Base-by-base conservation (phyloP, 2,888 invertebrate genomes). In the Uloborus plumipes region DNA sequence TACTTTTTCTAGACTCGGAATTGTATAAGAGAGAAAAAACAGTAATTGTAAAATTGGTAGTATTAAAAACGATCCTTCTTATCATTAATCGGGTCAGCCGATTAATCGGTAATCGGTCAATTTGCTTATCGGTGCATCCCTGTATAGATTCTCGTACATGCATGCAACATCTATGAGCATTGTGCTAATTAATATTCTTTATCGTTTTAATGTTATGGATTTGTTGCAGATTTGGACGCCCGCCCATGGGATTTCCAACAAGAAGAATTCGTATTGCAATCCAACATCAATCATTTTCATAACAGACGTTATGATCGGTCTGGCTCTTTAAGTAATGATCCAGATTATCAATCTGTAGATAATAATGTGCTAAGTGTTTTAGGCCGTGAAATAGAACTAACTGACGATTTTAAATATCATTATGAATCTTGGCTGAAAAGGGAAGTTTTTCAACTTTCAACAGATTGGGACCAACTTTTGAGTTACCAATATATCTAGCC, bases 341-440 rank as follows among this genome's bases (percentile, higher is more conserved):
- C 90, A 9, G 92, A 92, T 84, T 91, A 90, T 86, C 90, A 90
- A 85, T 91, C 91, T 91, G 92, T 94, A 47, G 96, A 96, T 89
- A 94, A 94, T 85, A 94, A 94, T 88, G 91, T 95, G 72, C 93
- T 93, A 73, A 94, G 94, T 89, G 94, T 95, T 14, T 91, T 97
- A 62, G 95, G 95, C 76, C 90, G 91, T 71, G 92, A 92, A 78
- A 90, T 94, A 76, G 95, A 97, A 87, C 91, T 99, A 84, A 96
- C 96, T 15, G 95, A 96, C 70, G 96, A 96, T 89, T 97, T 97
- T 88, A 96, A 95, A 89, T 93, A 93, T 82, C 94, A 96, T 88
- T 99, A 99, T 89, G 94, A 96, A 88, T 89, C 94, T 20, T 99
- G 99, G 99, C 91, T 99, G 78, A 95, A 99, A 87, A 94, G 96